Evolutionary conservation across 2,888 invertebrate genomes (phyloP).

Genomic region (Amphipyra tragopoginis): DNA sequence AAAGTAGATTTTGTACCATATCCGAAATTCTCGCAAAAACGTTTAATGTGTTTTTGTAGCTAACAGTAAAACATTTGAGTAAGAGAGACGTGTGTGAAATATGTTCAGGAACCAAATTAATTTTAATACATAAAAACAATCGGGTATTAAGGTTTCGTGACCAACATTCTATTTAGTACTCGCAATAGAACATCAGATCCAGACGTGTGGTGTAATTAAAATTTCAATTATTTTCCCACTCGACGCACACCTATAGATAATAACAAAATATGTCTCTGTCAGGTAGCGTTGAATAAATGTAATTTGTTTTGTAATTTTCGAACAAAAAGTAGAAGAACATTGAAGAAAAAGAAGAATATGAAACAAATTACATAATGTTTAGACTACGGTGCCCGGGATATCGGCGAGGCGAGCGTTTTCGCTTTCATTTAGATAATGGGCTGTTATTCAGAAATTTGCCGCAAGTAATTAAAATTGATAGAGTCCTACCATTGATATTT

Average conservation of each 20-base stretch:
- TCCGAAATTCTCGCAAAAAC: slow-evolving; percentile 28
- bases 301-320: slow-evolving; percentile 60
- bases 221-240: slow-evolving; percentile 53
- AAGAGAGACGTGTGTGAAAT: slow-evolving; percentile 10
- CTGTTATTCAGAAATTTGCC: slow-evolving; percentile 72
- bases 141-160: background rate
- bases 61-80: slow-evolving; percentile 26
- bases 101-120: slow-evolving; percentile 23
- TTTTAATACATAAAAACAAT: slow-evolving; percentile 28
- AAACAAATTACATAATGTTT: slow-evolving; percentile 57
- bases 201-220: slow-evolving; percentile 53
- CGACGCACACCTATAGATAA: slow-evolving; percentile 36
- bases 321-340: slow-evolving; percentile 53
- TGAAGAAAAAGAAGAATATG: slow-evolving; percentile 44
- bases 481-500: slow-evolving; percentile 69
- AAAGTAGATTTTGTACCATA: slow-evolving; percentile 21
- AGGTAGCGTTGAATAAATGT: slow-evolving; percentile 52
- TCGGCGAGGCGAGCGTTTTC: slow-evolving; percentile 59
- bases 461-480: slow-evolving; percentile 80
- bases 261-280: slow-evolving; percentile 53
- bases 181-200: slow-evolving; percentile 40
- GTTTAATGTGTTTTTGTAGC: slow-evolving; percentile 17
- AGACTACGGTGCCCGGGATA: slow-evolving; percentile 30
- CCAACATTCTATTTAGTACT: slow-evolving; percentile 9
- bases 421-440: slow-evolving; percentile 80